Evolutionary conservation across 2,113 vertebrate genomes (phyloP).

Genomic region (Coracopsis vasa): DNA sequence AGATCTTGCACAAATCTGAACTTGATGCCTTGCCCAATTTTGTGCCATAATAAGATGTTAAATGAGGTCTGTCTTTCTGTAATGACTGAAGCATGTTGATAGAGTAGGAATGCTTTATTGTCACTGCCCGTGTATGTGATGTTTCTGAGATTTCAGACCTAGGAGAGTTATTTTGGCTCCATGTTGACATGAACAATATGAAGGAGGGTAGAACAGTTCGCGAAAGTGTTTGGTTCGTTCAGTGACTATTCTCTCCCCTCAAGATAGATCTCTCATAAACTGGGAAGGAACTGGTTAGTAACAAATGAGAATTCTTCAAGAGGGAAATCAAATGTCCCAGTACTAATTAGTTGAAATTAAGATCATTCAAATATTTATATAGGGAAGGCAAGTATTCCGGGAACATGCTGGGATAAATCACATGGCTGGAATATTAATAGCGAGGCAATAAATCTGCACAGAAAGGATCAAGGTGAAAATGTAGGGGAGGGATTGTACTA

Average conservation of each 20-base stretch:
- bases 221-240: neutral
- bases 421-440: conserved; percentile 61
- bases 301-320: conserved; percentile 45
- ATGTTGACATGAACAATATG: neutral
- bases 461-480: conserved; percentile 53
- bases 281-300: conserved; percentile 37
- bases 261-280: neutral
- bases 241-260: neutral
- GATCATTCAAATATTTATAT: conserved; percentile 67
- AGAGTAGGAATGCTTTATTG: neutral
- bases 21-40: neutral
- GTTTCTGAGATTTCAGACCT: neutral
- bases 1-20: neutral
- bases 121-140: neutral
- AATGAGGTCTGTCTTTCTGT: neutral
- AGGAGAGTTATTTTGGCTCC: neutral
- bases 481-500: neutral
- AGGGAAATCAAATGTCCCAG: conserved; percentile 60
- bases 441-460: conserved; percentile 12
- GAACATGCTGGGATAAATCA: conserved; percentile 56
- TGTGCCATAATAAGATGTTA: neutral
- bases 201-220: neutral
- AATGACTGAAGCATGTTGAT: neutral
- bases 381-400: conserved; percentile 46
- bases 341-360: conserved; percentile 67